Evolutionary conservation across 2,888 invertebrate species (phyloP).

Genomic region (Horisme vitalbata): DNA sequence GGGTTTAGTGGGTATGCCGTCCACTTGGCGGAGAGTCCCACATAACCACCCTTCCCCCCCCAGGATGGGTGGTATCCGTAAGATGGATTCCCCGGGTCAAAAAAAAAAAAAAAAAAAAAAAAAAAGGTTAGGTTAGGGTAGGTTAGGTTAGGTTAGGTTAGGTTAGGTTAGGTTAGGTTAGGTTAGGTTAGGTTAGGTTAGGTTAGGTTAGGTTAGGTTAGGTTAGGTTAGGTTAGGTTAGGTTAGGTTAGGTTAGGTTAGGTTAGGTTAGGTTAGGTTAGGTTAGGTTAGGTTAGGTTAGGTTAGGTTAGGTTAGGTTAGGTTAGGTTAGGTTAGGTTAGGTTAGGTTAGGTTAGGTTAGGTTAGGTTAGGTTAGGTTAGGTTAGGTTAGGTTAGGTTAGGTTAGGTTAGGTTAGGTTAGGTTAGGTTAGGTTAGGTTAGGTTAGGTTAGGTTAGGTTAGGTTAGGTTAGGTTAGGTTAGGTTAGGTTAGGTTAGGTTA

Average conservation of each 20-base stretch:
- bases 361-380: conserved; percentile 6
- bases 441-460: conserved; percentile 9
- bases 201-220: conserved; percentile 9
- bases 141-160: conserved; percentile 12
- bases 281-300: conserved; percentile 7
- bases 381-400: conserved; percentile 10
- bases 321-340: conserved; percentile 7
- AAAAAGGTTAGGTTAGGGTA: conserved; percentile 17
- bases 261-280: conserved; percentile 2
- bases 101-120: too few species aligned
- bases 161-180: conserved; percentile 6
- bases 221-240: conserved; percentile 8
- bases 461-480: conserved; percentile 7
- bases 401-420: conserved; percentile 7
- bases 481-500: conserved; percentile 9
- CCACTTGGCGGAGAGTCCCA: too few species aligned
- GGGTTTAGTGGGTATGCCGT: too few species aligned
- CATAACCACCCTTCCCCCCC: too few species aligned
- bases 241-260: conserved; percentile 2
- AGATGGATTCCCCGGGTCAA: too few species aligned
- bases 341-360: conserved; percentile 10
- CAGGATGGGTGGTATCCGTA: too few species aligned
- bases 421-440: conserved; percentile 10
- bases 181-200: conserved; percentile 8
- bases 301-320: conserved; percentile 7